phyloP scores from a whole-genome alignment of 2,113 vertebrate genomes.

The Aegithalos caudatus region DNA sequence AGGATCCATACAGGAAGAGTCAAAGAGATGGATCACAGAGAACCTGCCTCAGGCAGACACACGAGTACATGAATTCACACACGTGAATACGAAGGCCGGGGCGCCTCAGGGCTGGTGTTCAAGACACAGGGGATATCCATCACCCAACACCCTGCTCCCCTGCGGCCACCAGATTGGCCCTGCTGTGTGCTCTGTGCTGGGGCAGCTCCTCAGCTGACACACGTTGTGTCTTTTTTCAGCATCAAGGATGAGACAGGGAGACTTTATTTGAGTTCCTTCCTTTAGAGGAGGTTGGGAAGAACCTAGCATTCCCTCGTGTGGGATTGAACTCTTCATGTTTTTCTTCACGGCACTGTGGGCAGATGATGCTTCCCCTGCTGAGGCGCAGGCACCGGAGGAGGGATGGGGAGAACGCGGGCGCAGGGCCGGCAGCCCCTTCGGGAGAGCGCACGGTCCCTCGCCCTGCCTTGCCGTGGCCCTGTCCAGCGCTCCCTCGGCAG shows the following conservation, averaged over 20 bases:
- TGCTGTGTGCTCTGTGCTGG: background rate
- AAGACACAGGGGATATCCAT: fast-evolving
- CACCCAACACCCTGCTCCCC: background rate
- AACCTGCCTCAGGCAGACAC: background rate
- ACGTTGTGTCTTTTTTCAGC: background rate
- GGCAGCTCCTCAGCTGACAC: background rate
- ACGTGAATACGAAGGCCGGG: background rate
- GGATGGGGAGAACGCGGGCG: background rate
- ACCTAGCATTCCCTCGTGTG: background rate
- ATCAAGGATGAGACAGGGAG: background rate
- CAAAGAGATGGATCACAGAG: background rate
- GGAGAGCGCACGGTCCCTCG: background rate
- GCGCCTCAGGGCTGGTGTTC: fast-evolving
- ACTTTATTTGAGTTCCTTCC: background rate
- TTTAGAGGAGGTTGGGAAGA: background rate
- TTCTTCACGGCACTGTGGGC: background rate
- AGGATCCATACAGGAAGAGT: background rate
- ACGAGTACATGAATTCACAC: too few species aligned
- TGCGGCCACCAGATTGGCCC: fast-evolving
- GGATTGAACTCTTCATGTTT: background rate
- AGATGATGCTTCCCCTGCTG: background rate
- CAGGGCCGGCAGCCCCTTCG: background rate
- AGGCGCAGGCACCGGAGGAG: background rate
- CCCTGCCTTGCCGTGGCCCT: background rate
- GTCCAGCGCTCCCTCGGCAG: background rate